phyloP scores from a whole-genome alignment of 2,888 invertebrate species.

The Monoplex corrugatus region DNA sequence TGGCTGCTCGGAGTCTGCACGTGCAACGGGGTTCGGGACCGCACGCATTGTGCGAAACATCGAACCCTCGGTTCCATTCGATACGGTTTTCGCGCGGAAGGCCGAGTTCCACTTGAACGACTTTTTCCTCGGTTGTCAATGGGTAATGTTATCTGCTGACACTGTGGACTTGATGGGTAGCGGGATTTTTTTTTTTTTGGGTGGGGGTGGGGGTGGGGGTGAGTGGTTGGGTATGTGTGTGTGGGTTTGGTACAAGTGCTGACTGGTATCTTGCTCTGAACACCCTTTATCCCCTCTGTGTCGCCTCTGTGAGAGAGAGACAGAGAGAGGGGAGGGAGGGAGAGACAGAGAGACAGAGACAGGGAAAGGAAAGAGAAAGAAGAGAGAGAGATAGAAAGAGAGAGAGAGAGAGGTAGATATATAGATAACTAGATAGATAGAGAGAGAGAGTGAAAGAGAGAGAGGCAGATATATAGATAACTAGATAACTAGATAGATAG shows the following conservation, averaged over 20 bases:
- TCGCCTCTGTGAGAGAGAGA: too few relatives aligned
- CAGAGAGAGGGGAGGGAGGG: too few relatives aligned
- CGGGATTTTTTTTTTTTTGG: too few relatives aligned
- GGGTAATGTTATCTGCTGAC: background rate
- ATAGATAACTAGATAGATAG: too few relatives aligned
- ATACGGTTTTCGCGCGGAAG: background rate
- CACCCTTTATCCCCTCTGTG: too few relatives aligned
- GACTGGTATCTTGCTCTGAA: too few relatives aligned
- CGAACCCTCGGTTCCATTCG: background rate
- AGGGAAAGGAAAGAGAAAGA: too few relatives aligned
- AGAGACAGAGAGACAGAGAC: too few relatives aligned
- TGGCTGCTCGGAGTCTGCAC: slow-evolving; percentile 29
- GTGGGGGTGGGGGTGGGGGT: too few relatives aligned
- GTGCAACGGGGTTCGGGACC: slow-evolving; percentile 33
- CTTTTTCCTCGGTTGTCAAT: background rate
- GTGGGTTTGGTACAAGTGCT: too few relatives aligned
- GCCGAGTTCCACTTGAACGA: slow-evolving; percentile 4
- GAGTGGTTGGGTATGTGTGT: too few relatives aligned
- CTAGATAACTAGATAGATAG: too few relatives aligned
- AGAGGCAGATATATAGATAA: background rate
- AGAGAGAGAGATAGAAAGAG: background rate
- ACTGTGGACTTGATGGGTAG: background rate
- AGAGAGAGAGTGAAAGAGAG: background rate
- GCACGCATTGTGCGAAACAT: slow-evolving; percentile 44
- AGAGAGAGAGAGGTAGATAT: background rate